These are phyloP conservation scores for Chironomus tepperi DNA, from an alignment of 1,140 invertebrate genomes.

Conservation along the genomic window DNA sequence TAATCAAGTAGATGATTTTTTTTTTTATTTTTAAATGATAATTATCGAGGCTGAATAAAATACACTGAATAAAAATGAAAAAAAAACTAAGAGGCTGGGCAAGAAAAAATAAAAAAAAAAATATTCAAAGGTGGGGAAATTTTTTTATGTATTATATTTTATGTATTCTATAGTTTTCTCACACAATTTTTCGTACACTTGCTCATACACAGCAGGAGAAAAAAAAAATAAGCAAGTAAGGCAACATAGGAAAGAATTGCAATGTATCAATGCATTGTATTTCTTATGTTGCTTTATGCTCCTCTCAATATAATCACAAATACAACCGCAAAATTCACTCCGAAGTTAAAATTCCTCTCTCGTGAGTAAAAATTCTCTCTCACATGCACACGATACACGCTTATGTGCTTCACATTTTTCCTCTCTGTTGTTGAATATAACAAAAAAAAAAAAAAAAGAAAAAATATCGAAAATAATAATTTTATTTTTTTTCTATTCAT, in stretches of 20 bases:
- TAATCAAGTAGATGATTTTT: background rate
- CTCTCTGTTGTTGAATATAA: background rate
- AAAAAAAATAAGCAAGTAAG: background rate
- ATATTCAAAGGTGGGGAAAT: slow-evolving; percentile 22
- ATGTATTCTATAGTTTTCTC: slow-evolving; percentile 21
- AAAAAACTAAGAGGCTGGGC: slow-evolving; percentile 23
- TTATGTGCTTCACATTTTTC: background rate
- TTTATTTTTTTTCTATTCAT: slow-evolving; percentile 11
- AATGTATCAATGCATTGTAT: slow-evolving; percentile 17
- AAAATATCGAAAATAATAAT: background rate
- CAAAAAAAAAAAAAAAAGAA: background rate
- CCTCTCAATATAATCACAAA: too few relatives aligned
- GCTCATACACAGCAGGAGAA: background rate
- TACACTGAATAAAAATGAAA: background rate
- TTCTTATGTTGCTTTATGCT: background rate
- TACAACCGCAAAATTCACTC: too few relatives aligned
- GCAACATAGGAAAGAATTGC: slow-evolving; percentile 13
- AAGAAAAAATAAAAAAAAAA: slow-evolving; percentile 19
- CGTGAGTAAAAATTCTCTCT: background rate
- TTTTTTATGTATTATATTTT: background rate
- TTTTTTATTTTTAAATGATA: background rate
- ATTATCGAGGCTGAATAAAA: background rate
- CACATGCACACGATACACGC: background rate
- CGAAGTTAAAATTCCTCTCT: background rate
- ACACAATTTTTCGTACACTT: slow-evolving; percentile 19